Percentiles rank a stretch among this genome's conserved stretches.
Conservation (phyloP, 2,888 invertebrate species). For the Rhingia rostrata region DNA sequence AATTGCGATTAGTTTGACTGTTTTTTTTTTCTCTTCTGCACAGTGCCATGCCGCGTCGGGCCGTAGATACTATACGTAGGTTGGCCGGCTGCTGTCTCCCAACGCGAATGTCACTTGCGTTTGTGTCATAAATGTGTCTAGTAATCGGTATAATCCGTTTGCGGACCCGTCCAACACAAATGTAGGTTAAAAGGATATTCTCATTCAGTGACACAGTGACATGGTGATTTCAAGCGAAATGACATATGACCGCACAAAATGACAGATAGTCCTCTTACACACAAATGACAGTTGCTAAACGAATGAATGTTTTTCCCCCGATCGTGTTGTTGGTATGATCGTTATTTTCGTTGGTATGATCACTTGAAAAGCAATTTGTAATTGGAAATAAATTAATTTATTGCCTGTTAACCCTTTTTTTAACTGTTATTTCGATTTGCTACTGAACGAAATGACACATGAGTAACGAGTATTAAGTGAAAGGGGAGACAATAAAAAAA, state of each 20-base stretch:
- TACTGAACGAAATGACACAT: conserved; percentile 7
- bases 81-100: conserved; percentile 51
- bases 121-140: conserved; percentile 70
- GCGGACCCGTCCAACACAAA: conserved; percentile 24
- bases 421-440: conserved; percentile 23
- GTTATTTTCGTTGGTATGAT: conserved; percentile 38
- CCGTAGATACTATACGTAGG: conserved; percentile 1
- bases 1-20: conserved; percentile 69
- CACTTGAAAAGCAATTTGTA: conserved; percentile 72
- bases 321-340: conserved; percentile 3
- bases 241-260: conserved; percentile 70
- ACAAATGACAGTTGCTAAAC: conserved; percentile 59
- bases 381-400: conserved; percentile 73
- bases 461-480: not conserved
- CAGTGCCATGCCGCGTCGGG: not conserved
- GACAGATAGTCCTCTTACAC: conserved; percentile 58
- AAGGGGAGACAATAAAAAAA: not conserved
- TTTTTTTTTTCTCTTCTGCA: conserved; percentile 16
- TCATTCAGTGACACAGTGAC: conserved; percentile 66
- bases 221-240: conserved; percentile 69
- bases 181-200: conserved; percentile 73
- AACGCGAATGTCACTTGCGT: conserved; percentile 64
- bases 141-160: conserved; percentile 65
- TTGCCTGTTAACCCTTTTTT: conserved; percentile 72
- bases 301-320: conserved; percentile 1